Evolutionary conservation across 1,140 invertebrate genomes (phyloP).

Genomic region (Caligus rogercresseyi): DNA sequence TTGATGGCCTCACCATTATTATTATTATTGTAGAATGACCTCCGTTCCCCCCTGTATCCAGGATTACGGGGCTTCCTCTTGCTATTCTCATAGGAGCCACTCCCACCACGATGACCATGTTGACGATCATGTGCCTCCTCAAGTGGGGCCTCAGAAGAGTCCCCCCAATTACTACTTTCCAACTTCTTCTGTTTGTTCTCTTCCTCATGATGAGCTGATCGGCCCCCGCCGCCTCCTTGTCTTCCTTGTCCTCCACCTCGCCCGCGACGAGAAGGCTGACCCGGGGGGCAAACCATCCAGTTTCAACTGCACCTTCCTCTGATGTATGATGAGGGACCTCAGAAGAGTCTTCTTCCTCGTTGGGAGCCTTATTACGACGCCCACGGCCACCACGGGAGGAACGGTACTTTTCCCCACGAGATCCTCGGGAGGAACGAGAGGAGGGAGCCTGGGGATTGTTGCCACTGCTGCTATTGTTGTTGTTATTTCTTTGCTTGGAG

Average conservation of each 20-base stretch:
- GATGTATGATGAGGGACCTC: background rate
- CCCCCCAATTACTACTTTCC: background rate
- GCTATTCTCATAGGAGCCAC: too few species aligned
- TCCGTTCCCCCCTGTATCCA: too few species aligned
- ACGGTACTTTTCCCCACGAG: background rate
- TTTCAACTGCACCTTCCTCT: background rate
- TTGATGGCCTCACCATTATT: background rate
- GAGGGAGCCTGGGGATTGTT: too few species aligned
- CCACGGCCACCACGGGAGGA: background rate
- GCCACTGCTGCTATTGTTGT: too few species aligned
- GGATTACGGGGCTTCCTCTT: too few species aligned
- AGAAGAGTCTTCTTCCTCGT: background rate
- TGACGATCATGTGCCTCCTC: background rate
- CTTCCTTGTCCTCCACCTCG: background rate
- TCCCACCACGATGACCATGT: background rate
- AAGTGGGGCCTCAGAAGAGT: background rate
- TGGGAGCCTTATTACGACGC: background rate
- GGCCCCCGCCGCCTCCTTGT: background rate
- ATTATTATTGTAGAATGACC: background rate
- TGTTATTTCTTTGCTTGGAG: background rate
- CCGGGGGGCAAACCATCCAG: conserved; percentile 13
- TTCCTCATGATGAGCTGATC: too few species aligned
- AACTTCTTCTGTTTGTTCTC: background rate
- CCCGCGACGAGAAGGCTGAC: conserved; percentile 12
- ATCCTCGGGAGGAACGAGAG: background rate